These are phyloP conservation scores for Zeus faber DNA, from an alignment of 2,113 vertebrate species.

Conservation along the genomic window DNA sequence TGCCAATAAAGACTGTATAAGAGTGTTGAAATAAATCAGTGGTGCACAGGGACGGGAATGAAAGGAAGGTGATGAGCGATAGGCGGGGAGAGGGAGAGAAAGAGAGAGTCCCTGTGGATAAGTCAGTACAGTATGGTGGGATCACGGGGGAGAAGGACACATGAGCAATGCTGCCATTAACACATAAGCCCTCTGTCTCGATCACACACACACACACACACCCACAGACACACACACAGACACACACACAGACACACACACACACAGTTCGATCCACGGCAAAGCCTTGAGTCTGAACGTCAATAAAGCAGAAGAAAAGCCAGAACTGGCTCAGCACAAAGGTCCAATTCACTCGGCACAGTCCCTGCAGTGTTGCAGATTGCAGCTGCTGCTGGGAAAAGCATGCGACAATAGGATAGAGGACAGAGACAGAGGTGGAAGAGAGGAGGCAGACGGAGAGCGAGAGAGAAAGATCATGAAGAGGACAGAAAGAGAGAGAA, in stretches of 20 bases:
- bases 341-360: conserved; percentile 47
- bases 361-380: conserved; percentile 32
- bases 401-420: conserved; percentile 13
- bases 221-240: too few species aligned
- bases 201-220: conserved; percentile 5
- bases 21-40: background rate
- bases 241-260: conserved; percentile 7
- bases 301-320: conserved; percentile 6
- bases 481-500: background rate
- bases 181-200: conserved; percentile 9
- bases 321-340: conserved; percentile 32
- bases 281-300: background rate
- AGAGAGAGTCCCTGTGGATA: too few species aligned
- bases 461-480: background rate
- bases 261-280: background rate
- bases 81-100: background rate
- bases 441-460: background rate
- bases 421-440: conserved; percentile 20
- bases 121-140: background rate
- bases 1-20: conserved; percentile 6
- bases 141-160: conserved; percentile 4
- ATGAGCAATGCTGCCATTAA: conserved; percentile 17
- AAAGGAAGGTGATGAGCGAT: background rate
- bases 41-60: background rate
- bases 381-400: conserved; percentile 47